Conservation (phyloP, 2,888 invertebrate species). For the Argynnis bischoffii region DNA sequence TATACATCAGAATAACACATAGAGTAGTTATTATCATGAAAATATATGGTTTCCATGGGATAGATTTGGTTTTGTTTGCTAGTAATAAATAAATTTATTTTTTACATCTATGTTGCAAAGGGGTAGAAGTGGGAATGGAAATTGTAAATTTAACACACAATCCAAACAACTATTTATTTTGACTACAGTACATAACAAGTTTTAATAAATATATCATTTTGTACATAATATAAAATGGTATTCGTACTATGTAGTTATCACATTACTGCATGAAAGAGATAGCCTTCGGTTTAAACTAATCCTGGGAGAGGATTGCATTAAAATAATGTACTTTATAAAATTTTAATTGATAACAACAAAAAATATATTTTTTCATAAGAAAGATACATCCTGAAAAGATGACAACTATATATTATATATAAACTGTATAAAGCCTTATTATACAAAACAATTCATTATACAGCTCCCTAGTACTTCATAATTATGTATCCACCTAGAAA, state of each 20-base stretch:
- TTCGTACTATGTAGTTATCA: neutral
- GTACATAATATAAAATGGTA: slow-evolving; percentile 9
- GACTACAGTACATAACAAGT: slow-evolving; percentile 17
- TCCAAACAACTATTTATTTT: slow-evolving; percentile 16
- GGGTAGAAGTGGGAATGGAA: neutral
- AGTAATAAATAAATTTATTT: too few species aligned
- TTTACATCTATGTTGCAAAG: too few species aligned
- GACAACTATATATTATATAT: neutral
- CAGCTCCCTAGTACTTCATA: neutral
- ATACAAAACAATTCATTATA: neutral
- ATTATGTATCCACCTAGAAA: neutral
- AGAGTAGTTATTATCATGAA: too few species aligned
- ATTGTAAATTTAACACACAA: neutral
- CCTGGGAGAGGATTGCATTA: too few species aligned
- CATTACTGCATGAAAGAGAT: neutral
- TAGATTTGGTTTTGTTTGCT: too few species aligned
- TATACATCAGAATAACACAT: too few species aligned
- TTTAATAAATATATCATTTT: slow-evolving; percentile 17
- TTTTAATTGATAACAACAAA: too few species aligned
- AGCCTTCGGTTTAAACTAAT: too few species aligned
- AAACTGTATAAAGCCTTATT: neutral
- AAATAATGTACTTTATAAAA: too few species aligned
- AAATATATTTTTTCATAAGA: too few species aligned
- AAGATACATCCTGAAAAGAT: too few species aligned
- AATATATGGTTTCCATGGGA: too few species aligned